Evolutionary conservation across 2,888 invertebrate species (phyloP).

Genomic region (Carpatolechia fugitivella): DNA sequence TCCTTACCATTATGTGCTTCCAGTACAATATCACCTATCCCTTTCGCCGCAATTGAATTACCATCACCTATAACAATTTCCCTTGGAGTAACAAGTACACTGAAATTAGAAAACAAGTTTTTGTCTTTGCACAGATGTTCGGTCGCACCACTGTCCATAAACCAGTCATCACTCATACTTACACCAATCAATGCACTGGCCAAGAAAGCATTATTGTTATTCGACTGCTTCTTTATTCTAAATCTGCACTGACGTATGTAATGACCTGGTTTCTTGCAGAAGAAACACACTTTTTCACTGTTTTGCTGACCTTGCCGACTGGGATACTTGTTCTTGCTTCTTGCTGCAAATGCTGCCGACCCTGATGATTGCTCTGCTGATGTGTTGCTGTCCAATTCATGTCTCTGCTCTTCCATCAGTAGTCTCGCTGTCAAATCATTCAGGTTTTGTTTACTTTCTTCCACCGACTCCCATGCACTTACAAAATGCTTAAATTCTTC

Average conservation of each 20-base stretch:
- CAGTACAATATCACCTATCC: neutral
- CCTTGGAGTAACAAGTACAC: neutral
- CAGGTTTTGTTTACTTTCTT: constrained; percentile 2
- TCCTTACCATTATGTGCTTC: constrained; percentile 3
- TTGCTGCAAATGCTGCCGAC: neutral
- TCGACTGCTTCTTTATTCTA: neutral
- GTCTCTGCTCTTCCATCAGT: constrained; percentile 11
- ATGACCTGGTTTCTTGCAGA: constrained; percentile 3
- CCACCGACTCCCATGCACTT: constrained; percentile 13
- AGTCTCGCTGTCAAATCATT: constrained; percentile 8
- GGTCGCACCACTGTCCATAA: constrained; percentile 1
- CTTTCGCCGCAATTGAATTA: neutral
- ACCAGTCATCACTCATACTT: neutral
- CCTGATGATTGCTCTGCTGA: neutral
- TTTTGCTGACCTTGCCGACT: neutral
- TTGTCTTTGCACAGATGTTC: neutral
- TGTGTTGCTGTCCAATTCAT: neutral
- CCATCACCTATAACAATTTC: constrained; percentile 4
- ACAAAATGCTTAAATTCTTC: constrained; percentile 12
- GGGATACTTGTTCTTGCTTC: neutral
- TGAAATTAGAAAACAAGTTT: neutral
- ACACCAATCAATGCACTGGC: neutral
- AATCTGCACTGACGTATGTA: neutral
- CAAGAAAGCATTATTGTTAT: neutral
- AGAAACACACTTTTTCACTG: neutral